Evolutionary conservation across 2,888 invertebrate genomes (phyloP).

Genomic region (Troilus luridus): DNA sequence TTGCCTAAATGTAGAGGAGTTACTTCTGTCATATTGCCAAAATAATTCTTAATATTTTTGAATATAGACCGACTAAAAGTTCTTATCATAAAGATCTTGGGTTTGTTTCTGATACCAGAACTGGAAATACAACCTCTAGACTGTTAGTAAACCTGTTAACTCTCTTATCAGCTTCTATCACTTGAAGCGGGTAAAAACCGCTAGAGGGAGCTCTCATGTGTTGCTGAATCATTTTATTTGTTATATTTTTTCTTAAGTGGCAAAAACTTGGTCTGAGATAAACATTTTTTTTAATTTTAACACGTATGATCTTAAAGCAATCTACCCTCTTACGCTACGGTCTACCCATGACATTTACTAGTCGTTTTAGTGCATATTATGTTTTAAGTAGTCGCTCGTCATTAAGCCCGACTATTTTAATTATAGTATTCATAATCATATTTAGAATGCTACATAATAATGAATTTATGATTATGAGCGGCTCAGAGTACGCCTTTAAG

Average conservation of each 20-base stretch:
- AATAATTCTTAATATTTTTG: neutral
- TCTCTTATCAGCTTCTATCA: neutral
- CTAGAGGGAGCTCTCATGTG: neutral
- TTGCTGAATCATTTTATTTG: neutral
- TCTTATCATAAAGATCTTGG: neutral
- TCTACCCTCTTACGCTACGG: too few relatives aligned
- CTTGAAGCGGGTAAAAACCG: neutral
- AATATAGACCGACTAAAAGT: neutral
- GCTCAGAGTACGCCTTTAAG: too few relatives aligned
- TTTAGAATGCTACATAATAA: too few relatives aligned
- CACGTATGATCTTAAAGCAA: too few relatives aligned
- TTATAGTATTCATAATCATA: too few relatives aligned
- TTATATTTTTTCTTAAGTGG: neutral
- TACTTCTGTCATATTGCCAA: neutral
- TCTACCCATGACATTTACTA: too few relatives aligned
- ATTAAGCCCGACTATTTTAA: too few relatives aligned
- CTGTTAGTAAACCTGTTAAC: neutral
- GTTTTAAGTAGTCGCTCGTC: too few relatives aligned
- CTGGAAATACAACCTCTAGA: neutral
- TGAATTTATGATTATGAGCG: too few relatives aligned
- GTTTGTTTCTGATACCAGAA: neutral
- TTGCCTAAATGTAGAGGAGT: constrained; percentile 17
- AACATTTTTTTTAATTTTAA: neutral
- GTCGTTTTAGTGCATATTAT: too few relatives aligned
- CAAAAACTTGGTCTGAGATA: neutral